These are phyloP conservation scores for Monodelphis domestica DNA, from an alignment of 2,797 vertebrate genomes.

Conservation along the genomic window DNA sequence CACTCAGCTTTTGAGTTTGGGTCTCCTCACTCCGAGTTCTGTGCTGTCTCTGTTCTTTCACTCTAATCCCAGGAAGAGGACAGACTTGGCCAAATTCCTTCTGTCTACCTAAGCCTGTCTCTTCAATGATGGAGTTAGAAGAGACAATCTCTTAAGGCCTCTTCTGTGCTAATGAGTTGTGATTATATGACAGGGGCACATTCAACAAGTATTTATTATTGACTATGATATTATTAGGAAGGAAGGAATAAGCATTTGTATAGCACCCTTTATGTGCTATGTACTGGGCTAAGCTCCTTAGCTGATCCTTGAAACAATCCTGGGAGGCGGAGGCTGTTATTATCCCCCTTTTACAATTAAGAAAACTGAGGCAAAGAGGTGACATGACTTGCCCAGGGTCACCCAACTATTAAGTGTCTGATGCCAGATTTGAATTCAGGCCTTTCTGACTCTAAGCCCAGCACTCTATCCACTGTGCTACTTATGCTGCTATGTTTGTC, in stretches of 20 bases:
- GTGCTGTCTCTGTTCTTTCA: background rate
- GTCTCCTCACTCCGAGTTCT: background rate
- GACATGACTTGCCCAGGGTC: background rate
- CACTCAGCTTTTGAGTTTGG: too few species aligned
- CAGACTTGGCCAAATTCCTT: background rate
- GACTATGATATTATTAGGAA: background rate
- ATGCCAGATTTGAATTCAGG: background rate
- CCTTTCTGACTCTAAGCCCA: background rate
- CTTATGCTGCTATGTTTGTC: background rate
- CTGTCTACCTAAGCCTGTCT: background rate
- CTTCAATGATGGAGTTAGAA: background rate
- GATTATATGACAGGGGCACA: background rate
- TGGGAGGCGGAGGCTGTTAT: background rate
- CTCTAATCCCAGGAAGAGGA: background rate
- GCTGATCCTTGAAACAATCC: background rate
- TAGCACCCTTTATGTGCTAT: background rate
- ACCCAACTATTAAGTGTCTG: background rate
- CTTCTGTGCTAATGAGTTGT: background rate
- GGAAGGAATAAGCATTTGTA: background rate
- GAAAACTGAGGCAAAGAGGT: background rate
- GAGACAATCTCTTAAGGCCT: background rate
- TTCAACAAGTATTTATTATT: background rate
- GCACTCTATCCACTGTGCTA: background rate
- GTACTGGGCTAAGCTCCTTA: background rate
- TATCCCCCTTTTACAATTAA: background rate